Evolutionary conservation across 2,113 vertebrate species (phyloP).

Genomic region (Laticauda colubrina): DNA sequence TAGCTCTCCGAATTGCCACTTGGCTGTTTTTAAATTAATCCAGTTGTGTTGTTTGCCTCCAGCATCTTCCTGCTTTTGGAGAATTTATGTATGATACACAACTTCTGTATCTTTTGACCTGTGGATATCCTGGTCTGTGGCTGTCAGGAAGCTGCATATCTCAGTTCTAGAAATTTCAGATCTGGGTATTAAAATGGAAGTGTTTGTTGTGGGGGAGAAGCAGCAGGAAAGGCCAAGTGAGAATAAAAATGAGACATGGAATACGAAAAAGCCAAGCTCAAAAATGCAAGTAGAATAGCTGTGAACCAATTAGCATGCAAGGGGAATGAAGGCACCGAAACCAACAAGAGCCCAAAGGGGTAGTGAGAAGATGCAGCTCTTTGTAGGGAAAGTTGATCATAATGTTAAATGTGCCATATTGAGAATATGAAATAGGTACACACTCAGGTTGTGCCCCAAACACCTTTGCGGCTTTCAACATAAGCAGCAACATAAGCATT

Average conservation of each 20-base stretch:
- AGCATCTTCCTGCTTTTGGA: neutral
- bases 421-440: neutral
- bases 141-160: neutral
- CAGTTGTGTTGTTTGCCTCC: neutral
- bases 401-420: neutral
- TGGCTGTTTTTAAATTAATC: slow-evolving; percentile 4
- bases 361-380: neutral
- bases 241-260: neutral
- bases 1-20: neutral
- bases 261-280: neutral
- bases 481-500: neutral
- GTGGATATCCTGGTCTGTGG: neutral
- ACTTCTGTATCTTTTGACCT: neutral
- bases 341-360: neutral
- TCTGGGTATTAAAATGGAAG: neutral
- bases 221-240: neutral
- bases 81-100: neutral
- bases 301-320: neutral
- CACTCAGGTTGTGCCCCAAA: neutral
- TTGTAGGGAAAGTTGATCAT: neutral
- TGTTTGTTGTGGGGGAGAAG: neutral
- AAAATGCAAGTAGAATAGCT: neutral
- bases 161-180: neutral
- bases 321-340: neutral
- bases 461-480: neutral